Evolutionary conservation across 2,113 vertebrate genomes (phyloP).

Genomic region (Tachysurus vachellii): DNA sequence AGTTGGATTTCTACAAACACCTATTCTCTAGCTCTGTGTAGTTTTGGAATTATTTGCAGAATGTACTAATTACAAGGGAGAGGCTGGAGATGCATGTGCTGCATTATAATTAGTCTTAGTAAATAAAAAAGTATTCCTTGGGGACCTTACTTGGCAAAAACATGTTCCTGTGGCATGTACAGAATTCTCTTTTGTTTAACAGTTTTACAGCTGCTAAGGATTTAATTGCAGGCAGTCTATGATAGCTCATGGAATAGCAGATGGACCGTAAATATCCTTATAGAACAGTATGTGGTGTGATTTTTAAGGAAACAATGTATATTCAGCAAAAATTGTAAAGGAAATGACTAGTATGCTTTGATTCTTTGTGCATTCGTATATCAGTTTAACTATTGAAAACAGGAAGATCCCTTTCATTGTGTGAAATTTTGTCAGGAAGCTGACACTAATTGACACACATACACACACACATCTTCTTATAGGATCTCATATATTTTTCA

Average conservation of each 20-base stretch:
- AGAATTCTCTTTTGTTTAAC: conserved; percentile 33
- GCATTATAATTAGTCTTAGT: conserved; percentile 67
- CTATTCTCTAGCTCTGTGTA: conserved; percentile 53
- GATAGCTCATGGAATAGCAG: neutral
- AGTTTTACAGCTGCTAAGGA: conserved; percentile 17
- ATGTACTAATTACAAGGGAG: conserved; percentile 63
- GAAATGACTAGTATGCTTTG: neutral
- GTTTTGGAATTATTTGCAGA: conserved; percentile 63
- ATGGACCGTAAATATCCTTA: conserved; percentile 26
- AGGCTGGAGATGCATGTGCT: conserved; percentile 52
- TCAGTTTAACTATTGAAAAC: neutral
- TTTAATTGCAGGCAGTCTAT: neutral
- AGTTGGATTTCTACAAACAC: conserved; percentile 52
- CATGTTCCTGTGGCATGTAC: conserved; percentile 41
- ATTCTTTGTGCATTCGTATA: neutral
- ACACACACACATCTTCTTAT: conserved; percentile 36
- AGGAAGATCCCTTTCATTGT: neutral
- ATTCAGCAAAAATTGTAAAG: neutral
- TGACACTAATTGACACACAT: conserved; percentile 35
- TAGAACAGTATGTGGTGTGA: neutral
- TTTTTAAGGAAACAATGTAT: neutral
- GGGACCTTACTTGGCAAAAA: conserved; percentile 56
- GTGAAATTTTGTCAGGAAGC: conserved; percentile 23
- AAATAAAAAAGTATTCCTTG: conserved; percentile 62
- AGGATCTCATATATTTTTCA: conserved; percentile 48